phyloP scores from a whole-genome alignment of 2,113 vertebrate genomes.

The Rhizomys pruinosus region DNA sequence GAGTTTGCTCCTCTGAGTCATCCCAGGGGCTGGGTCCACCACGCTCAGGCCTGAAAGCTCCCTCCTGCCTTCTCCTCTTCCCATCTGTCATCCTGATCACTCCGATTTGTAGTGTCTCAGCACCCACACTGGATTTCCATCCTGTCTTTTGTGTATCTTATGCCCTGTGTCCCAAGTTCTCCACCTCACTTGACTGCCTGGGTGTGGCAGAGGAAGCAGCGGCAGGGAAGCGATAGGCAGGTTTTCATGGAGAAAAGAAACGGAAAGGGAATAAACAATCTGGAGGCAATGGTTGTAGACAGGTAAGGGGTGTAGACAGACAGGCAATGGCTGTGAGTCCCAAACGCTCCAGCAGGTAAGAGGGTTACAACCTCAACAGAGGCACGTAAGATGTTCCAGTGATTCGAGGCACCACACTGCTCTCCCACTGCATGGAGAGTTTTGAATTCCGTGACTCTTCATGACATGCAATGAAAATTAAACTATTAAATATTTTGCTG shows the following conservation, averaged over 20 bases:
- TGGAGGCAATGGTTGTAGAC: neutral
- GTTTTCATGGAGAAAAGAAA: neutral
- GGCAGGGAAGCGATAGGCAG: neutral
- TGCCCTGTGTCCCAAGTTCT: neutral
- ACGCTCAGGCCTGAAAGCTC: neutral
- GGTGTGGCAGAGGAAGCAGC: neutral
- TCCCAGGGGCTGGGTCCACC: too few species aligned
- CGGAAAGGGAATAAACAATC: neutral
- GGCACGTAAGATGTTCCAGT: neutral
- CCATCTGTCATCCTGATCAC: neutral
- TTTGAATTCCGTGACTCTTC: conserved; percentile 53
- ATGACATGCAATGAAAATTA: conserved; percentile 67
- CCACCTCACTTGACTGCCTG: neutral
- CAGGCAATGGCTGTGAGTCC: neutral
- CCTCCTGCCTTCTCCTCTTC: neutral
- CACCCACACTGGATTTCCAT: neutral
- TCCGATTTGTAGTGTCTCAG: neutral
- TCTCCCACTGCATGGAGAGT: conserved; percentile 30
- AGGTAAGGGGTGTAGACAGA: neutral
- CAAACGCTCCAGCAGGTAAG: neutral
- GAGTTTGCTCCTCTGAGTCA: neutral
- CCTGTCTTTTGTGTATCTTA: neutral
- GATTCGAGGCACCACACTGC: neutral
- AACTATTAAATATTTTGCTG: conserved; percentile 60
- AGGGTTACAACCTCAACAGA: neutral